phyloP scores from a whole-genome alignment of 2,888 invertebrate species.

The Boloria euphrosyne region DNA sequence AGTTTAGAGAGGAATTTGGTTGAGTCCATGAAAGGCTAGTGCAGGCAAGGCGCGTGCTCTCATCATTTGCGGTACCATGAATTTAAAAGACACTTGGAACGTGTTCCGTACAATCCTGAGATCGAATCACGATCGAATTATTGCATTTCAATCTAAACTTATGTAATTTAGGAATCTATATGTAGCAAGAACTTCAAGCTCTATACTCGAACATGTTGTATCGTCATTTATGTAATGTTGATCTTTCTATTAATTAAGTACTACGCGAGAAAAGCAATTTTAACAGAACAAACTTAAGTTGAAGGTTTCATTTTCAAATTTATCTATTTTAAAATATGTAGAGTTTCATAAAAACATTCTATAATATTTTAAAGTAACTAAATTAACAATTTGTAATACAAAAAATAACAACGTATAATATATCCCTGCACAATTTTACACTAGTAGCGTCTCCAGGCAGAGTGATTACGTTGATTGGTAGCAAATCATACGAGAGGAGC shows the following conservation, averaged over 20 bases:
- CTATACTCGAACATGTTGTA: neutral
- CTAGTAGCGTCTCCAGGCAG: slow-evolving; percentile 25
- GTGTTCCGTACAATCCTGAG: slow-evolving; percentile 34
- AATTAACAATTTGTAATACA: too few species aligned
- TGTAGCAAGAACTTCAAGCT: neutral
- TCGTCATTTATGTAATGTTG: neutral
- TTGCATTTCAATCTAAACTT: slow-evolving; percentile 34
- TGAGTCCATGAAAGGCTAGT: neutral
- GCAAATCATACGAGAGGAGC: slow-evolving; percentile 49
- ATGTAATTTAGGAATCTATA: neutral
- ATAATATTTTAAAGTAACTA: too few species aligned
- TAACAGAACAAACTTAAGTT: too few species aligned
- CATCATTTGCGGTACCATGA: slow-evolving; percentile 38
- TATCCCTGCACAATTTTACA: slow-evolving; percentile 15
- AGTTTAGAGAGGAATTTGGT: slow-evolving; percentile 25
- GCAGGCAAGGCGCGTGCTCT: slow-evolving; percentile 33
- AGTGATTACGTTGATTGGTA: slow-evolving; percentile 59
- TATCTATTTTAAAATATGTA: too few species aligned
- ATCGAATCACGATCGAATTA: slow-evolving; percentile 42
- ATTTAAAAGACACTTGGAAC: slow-evolving; percentile 40
- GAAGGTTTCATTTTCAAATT: too few species aligned
- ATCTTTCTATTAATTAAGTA: too few species aligned
- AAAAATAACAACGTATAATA: neutral
- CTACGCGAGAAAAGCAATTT: too few species aligned
- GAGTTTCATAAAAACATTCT: too few species aligned